phyloP scores from a whole-genome alignment of 2,113 vertebrate genomes.

The Piprites chloris region DNA sequence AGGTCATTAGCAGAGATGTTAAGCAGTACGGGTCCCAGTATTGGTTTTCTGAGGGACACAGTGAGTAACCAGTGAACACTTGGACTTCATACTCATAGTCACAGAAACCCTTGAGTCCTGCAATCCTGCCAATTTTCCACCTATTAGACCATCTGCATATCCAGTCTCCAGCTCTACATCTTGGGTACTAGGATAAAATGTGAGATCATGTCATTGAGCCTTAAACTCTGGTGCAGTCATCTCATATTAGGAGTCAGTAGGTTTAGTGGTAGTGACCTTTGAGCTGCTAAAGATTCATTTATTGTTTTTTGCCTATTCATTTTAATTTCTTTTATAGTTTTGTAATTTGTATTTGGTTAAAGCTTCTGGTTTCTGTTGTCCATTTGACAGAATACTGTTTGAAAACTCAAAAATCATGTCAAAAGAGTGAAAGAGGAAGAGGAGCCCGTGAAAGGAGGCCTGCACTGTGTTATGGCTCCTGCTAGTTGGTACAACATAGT shows the following conservation, averaged over 20 bases:
- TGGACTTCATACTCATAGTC: not conserved
- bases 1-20: not conserved
- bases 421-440: not conserved
- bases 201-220: not conserved
- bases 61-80: not conserved
- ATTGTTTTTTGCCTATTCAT: not conserved
- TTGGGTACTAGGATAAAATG: not conserved
- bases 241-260: rapidly evolving
- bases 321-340: not conserved
- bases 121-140: not conserved
- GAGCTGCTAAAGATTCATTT: not conserved
- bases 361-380: not conserved
- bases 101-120: not conserved
- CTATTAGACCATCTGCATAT: rapidly evolving
- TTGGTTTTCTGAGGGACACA: not conserved
- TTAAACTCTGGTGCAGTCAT: not conserved
- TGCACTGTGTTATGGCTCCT: not conserved
- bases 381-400: not conserved
- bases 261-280: not conserved
- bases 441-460: not conserved
- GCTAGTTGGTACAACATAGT: not conserved
- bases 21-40: not conserved
- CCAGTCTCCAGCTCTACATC: not conserved
- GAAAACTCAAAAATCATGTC: not conserved
- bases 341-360: not conserved